Conservation (phyloP, 2,797 vertebrate species). For the Squalus acanthias region DNA sequence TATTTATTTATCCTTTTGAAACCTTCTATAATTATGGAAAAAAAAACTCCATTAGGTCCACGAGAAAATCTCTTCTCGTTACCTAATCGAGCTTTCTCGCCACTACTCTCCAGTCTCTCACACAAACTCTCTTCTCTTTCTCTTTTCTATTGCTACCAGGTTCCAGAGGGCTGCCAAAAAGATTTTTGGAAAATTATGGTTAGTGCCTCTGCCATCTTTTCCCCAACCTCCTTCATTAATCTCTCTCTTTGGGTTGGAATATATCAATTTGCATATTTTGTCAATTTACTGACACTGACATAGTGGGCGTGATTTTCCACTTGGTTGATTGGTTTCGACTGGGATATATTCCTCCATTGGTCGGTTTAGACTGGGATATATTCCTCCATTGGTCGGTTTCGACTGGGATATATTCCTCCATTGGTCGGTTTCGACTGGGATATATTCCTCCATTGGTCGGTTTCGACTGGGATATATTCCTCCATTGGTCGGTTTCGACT, state of each 20-base stretch:
- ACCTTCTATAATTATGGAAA: not conserved
- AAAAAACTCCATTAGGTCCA: not conserved
- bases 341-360: not conserved
- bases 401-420: no score
- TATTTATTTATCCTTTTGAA: not conserved
- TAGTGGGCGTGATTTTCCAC: not conserved
- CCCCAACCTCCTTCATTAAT: not conserved
- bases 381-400: not conserved
- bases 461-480: not conserved
- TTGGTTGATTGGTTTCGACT: not conserved
- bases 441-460: no score
- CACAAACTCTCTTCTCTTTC: constrained; percentile 4
- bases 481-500: not conserved
- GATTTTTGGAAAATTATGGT: constrained; percentile 25
- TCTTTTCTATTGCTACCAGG: not conserved
- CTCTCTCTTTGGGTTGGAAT: not conserved
- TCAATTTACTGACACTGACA: not conserved
- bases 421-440: not conserved
- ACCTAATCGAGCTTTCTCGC: not conserved
- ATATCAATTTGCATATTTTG: not conserved
- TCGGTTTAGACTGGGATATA: no score
- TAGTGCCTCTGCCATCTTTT: constrained; percentile 15
- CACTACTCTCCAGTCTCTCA: not conserved
- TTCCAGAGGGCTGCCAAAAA: constrained; percentile 24
- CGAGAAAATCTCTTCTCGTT: not conserved